Percentiles rank a stretch among this genome's conserved stretches.
Evolutionary conservation across 2,888 invertebrate species (phyloP).

Genomic region (Stenolophus ochropezus): DNA sequence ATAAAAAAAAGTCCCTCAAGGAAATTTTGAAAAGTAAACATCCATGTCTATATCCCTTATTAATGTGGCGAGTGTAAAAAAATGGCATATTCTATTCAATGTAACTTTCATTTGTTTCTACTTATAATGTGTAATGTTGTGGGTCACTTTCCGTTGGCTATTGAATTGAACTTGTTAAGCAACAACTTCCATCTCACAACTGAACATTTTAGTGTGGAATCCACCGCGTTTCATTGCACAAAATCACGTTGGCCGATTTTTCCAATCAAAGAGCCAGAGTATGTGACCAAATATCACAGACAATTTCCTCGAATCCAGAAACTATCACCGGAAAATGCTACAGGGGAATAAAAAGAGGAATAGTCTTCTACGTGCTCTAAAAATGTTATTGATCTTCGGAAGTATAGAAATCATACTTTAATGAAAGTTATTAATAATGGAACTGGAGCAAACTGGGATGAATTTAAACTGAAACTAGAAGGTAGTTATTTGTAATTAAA

Average conservation of each 20-base stretch:
- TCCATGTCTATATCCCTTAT: no score
- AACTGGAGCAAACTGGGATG: background rate
- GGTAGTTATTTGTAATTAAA: background rate
- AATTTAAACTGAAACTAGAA: background rate
- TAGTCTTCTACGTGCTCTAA: background rate
- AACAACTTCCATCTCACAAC: background rate
- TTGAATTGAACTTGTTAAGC: no score
- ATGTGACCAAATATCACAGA: background rate
- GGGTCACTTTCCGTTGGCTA: no score
- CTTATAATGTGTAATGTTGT: background rate
- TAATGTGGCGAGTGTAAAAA: no score
- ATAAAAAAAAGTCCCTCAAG: no score
- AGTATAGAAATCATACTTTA: background rate
- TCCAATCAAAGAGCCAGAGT: conserved; percentile 6
- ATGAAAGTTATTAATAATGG: background rate
- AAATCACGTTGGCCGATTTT: conserved; percentile 14
- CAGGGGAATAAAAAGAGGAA: background rate
- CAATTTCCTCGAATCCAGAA: background rate
- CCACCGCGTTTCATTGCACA: background rate
- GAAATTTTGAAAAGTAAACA: no score
- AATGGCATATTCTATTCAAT: background rate
- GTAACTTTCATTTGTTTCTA: background rate
- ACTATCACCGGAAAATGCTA: conserved; percentile 5
- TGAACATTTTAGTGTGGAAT: background rate
- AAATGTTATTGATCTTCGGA: background rate